Evolutionary conservation across 1,140 invertebrate species (phyloP).

Genomic region (Rhagoletis pomonella): DNA sequence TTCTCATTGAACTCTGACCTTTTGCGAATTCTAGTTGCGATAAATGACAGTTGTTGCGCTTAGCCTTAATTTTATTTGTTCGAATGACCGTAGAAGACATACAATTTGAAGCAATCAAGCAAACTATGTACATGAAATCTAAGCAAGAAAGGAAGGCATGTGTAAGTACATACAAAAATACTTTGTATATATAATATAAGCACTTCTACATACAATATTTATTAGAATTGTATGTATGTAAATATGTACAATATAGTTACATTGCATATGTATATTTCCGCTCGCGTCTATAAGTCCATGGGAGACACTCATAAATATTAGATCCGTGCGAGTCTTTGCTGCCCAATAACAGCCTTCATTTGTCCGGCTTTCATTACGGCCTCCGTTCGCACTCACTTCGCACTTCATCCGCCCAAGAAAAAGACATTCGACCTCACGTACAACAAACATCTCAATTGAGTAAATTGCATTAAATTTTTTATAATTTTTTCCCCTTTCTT

Average conservation of each 20-base stretch:
- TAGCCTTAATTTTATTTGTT: slow-evolving; percentile 7
- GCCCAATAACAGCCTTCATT: slow-evolving; percentile 8
- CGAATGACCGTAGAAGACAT: not conserved
- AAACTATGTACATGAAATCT: not conserved
- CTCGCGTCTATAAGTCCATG: no score
- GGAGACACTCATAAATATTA: not conserved
- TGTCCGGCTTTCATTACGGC: slow-evolving; percentile 6
- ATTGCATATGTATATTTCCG: no score
- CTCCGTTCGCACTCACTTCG: no score
- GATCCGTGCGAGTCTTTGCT: not conserved
- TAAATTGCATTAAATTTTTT: slow-evolving; percentile 8
- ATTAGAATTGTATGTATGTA: no score
- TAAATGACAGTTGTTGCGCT: slow-evolving; percentile 37
- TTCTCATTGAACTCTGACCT: slow-evolving; percentile 32
- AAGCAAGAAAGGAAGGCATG: no score
- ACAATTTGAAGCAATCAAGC: not conserved
- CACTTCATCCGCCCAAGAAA: no score
- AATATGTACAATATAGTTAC: no score
- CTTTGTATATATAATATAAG: not conserved
- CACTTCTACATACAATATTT: no score
- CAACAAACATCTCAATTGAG: not conserved
- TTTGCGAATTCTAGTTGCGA: not conserved
- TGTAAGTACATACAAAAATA: not conserved
- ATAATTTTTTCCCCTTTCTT: not conserved
- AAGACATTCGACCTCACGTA: not conserved